Conservation (phyloP, 2,888 invertebrate genomes). For the Diplolepis rosae region DNA sequence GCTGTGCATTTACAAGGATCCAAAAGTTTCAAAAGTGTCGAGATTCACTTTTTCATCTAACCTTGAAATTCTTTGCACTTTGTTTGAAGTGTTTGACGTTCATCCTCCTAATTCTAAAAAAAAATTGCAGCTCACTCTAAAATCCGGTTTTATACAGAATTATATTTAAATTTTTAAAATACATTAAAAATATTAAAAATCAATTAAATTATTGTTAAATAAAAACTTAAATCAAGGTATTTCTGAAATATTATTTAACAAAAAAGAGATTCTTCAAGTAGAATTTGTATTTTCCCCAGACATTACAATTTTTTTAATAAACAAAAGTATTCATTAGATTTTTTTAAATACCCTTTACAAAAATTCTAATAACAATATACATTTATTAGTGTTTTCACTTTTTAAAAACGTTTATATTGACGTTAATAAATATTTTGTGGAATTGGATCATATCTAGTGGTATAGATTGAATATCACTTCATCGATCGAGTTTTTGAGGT, state of each 20-base stretch:
- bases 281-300: too few relatives aligned
- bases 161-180: too few relatives aligned
- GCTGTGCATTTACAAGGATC: constrained; percentile 7
- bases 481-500: neutral
- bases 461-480: constrained; percentile 21
- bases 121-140: neutral
- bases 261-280: too few relatives aligned
- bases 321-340: too few relatives aligned
- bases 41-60: neutral
- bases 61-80: neutral
- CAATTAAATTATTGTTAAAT: too few relatives aligned
- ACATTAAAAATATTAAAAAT: too few relatives aligned
- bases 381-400: neutral
- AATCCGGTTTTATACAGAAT: too few relatives aligned
- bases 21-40: constrained; percentile 3
- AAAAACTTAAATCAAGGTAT: too few relatives aligned
- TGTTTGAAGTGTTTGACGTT: neutral
- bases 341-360: too few relatives aligned
- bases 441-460: constrained; percentile 5
- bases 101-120: neutral
- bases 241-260: too few relatives aligned
- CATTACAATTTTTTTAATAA: too few relatives aligned
- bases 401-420: neutral
- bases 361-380: neutral
- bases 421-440: neutral